Base-by-base conservation (phyloP, 1,140 invertebrate genomes). In the Trichonephila inaurata region DNA sequence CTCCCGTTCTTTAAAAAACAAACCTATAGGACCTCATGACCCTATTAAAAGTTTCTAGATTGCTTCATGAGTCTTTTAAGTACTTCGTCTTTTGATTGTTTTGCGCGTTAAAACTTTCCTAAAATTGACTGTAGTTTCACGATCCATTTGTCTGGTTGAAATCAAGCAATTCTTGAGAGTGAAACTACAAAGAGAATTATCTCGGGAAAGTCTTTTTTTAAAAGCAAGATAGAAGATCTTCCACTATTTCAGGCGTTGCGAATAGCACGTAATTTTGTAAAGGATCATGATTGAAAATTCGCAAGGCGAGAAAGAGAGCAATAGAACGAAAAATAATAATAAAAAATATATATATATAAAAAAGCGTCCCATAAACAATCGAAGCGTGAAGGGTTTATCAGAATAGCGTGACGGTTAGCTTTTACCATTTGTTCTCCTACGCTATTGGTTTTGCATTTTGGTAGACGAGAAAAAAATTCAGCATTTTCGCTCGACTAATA, bases 341-440 rank as follows among this genome's bases (percentile, higher is more conserved):
- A 28, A 28, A 28, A 28, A 28, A 28, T 28, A 28, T 28, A n/a
- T n/a, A n/a, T n/a, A n/a, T 28, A 40, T 40, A 77, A 33, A 40
- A 33, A 18, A 40, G 0, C 33, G 7, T 77, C 33, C 33, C 16
- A 28, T 77, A 40, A 77, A 77, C 72, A 77, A 77, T 77, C 14
- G 72, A 77, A 77, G 72, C 72, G 33, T 77, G 72, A 77, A 77
- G 72, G 51, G 72, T 77, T 77, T 40, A 77, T 77, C 72, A 40
- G 14, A 77, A 33, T 28, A 33, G n/a, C n/a, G 21, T 69, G 66
- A 69, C 66, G 24, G 51, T 51, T 77, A 33, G 28, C 16, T 18
- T 18, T 33, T 28, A 40, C 72, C 28, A 40, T 14, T 16, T 64
- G 62, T 64, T 64, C 62, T 19, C 51, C 62, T 16, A 77, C 24